Evolutionary conservation across 2,888 invertebrate species (phyloP).

Genomic region (Meteorus colon): DNA sequence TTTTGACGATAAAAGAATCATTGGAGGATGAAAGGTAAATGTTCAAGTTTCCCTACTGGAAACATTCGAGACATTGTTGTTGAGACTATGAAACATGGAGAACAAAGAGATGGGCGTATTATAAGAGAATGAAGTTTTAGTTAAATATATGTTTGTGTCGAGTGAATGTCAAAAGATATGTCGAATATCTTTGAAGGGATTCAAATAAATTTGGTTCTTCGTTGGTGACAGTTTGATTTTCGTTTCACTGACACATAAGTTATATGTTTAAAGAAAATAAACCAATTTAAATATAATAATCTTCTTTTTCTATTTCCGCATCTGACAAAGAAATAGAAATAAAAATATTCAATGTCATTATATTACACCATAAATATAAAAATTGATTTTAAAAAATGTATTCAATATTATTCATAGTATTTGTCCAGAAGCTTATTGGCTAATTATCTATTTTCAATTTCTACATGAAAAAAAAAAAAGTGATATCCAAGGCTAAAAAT

Average conservation of each 20-base stretch:
- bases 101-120: too few species aligned
- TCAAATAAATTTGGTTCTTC: conserved; percentile 44
- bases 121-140: neutral
- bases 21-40: neutral
- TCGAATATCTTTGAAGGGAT: conserved; percentile 42
- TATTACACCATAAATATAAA: too few species aligned
- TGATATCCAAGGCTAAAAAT: neutral
- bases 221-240: conserved; percentile 54
- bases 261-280: too few species aligned
- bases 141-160: neutral
- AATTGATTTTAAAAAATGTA: too few species aligned
- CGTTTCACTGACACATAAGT: conserved; percentile 18
- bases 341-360: too few species aligned
- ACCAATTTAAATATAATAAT: too few species aligned
- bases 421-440: neutral
- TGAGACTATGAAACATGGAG: too few species aligned
- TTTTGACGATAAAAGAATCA: neutral
- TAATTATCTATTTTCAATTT: neutral
- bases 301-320: too few species aligned
- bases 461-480: neutral
- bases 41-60: too few species aligned
- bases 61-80: too few species aligned
- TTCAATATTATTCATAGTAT: too few species aligned
- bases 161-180: conserved; percentile 24
- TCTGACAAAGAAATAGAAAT: too few species aligned